Conservation (phyloP, 2,113 vertebrate genomes). For the Euleptes europaea region DNA sequence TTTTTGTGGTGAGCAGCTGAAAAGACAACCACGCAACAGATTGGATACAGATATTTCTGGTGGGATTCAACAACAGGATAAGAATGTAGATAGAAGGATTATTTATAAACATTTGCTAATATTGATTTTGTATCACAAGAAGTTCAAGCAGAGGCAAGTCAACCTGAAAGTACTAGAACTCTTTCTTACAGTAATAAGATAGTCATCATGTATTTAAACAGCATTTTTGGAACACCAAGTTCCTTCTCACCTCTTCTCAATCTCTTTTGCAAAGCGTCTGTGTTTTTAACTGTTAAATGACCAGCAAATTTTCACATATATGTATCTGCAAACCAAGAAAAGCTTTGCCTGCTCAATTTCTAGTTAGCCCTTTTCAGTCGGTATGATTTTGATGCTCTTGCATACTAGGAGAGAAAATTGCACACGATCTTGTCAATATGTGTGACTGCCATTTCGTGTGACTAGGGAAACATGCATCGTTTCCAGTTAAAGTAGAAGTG, state of each 20-base stretch:
- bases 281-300: neutral
- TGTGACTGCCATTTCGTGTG: too few species aligned
- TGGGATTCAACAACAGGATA: neutral
- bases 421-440: too few species aligned
- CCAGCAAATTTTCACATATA: neutral
- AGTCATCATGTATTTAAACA: neutral
- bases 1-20: constrained; percentile 83
- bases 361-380: neutral
- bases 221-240: neutral
- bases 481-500: too few species aligned
- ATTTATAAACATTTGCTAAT: neutral
- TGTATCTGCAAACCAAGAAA: neutral
- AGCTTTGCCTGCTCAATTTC: neutral
- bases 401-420: too few species aligned
- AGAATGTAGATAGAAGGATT: neutral
- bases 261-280: neutral
- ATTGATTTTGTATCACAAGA: neutral
- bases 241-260: neutral
- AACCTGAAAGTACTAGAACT: neutral
- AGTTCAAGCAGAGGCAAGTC: neutral
- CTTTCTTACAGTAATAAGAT: neutral
- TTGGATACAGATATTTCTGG: fast-evolving
- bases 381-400: too few species aligned
- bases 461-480: too few species aligned
- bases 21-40: constrained; percentile 41